Evolutionary conservation across 2,888 invertebrate species (phyloP).

Genomic region (Tenthredo livida): DNA sequence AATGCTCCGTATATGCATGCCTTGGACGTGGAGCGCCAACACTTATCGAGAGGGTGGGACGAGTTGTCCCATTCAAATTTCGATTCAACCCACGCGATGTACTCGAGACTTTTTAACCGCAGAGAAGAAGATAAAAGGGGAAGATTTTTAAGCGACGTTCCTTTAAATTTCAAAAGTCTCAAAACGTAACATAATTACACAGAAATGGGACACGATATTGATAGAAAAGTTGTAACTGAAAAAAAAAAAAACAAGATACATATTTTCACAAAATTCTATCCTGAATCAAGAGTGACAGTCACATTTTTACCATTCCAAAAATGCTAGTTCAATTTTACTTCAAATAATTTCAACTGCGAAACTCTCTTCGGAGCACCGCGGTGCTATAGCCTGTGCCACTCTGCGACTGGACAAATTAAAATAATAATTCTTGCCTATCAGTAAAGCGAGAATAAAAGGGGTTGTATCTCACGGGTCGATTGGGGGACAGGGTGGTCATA

Average conservation of each 20-base stretch:
- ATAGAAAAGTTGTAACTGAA: not conserved
- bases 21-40: conserved; percentile 30
- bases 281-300: not conserved
- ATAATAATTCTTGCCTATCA: conserved; percentile 63
- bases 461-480: conserved; percentile 57
- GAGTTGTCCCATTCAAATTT: conserved; percentile 37
- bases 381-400: not conserved
- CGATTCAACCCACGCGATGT: conserved; percentile 8
- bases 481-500: conserved; percentile 49
- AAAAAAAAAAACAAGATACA: not conserved
- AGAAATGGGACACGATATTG: not conserved
- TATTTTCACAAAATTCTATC: not conserved
- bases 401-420: conserved; percentile 61
- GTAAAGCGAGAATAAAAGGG: conserved; percentile 55
- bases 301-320: not conserved
- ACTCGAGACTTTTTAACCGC: conserved; percentile 34
- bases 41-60: conserved; percentile 46
- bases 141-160: conserved; percentile 9
- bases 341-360: not conserved
- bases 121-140: conserved; percentile 26
- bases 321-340: not conserved
- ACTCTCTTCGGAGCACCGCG: not conserved
- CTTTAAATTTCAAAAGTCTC: not conserved
- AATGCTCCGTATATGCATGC: conserved; percentile 40
- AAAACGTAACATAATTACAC: conserved; percentile 18